phyloP scores from a whole-genome alignment of 2,797 vertebrate species.

The Phylloscopus collybita region DNA sequence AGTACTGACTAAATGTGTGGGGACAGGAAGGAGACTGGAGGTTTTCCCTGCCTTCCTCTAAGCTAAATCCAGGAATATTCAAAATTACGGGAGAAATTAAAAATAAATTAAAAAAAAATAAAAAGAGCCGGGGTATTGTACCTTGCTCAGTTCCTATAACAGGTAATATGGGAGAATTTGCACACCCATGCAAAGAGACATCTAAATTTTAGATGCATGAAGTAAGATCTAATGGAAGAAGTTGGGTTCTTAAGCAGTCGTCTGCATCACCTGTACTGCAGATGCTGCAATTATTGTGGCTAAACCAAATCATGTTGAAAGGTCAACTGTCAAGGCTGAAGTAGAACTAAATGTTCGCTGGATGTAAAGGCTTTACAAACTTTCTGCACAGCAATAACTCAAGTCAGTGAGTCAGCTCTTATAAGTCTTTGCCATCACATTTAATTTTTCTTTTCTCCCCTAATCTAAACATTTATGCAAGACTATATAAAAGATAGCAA shows the following conservation, averaged over 20 bases:
- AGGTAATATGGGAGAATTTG: conserved; percentile 59
- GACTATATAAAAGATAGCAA: conserved; percentile 64
- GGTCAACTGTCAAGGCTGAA: conserved; percentile 78
- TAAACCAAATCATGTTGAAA: conserved; percentile 76
- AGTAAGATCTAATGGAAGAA: conserved; percentile 68
- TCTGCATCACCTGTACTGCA: conserved; percentile 63
- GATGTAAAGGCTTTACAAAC: conserved; percentile 74
- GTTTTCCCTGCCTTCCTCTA: conserved; percentile 9
- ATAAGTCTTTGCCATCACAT: conserved; percentile 68
- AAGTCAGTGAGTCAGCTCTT: conserved; percentile 71
- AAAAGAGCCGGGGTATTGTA: neutral
- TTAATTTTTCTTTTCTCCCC: conserved; percentile 56
- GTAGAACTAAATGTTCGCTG: conserved; percentile 73
- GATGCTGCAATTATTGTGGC: conserved; percentile 74
- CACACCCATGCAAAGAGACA: neutral
- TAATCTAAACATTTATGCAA: conserved; percentile 75
- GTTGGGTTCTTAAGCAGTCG: conserved; percentile 66
- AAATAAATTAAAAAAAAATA: neutral
- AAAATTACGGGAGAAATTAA: conserved; percentile 48
- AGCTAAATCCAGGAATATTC: conserved; percentile 64
- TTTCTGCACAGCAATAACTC: conserved; percentile 76
- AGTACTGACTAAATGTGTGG: conserved; percentile 39
- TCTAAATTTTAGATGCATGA: conserved; percentile 43
- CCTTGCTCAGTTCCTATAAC: conserved; percentile 64
- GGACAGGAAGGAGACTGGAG: neutral